Percentiles rank a stretch among this genome's conserved stretches.
These are phyloP conservation scores for Netelia melanura DNA, from an alignment of 2,888 invertebrate genomes.

Conservation along the genomic window DNA sequence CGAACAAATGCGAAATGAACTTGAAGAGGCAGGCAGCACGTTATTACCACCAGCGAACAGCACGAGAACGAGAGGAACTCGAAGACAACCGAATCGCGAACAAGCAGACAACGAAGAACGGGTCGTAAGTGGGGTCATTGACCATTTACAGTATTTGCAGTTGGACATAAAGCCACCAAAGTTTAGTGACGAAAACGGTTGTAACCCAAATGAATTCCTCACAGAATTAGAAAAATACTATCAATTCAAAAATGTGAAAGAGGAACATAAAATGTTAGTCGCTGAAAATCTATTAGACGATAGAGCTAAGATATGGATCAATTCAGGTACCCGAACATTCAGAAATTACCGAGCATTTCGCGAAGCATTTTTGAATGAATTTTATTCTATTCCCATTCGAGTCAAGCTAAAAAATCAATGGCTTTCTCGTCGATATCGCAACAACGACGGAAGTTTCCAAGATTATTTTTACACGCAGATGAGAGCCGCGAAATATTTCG, in stretches of 20 bases:
- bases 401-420: background rate
- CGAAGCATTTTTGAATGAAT: background rate
- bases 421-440: background rate
- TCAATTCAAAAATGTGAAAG: background rate
- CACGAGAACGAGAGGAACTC: background rate
- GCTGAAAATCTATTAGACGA: background rate
- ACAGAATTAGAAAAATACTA: background rate
- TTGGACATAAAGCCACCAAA: conserved; percentile 41
- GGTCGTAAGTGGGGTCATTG: conserved; percentile 4
- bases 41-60: too few species aligned
- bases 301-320: background rate
- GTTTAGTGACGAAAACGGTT: background rate
- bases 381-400: background rate
- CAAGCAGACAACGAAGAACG: too few species aligned
- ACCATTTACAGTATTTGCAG: conserved; percentile 9
- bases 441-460: background rate
- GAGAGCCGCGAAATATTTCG: background rate
- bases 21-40: too few species aligned
- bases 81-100: too few species aligned
- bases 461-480: background rate
- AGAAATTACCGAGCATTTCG: background rate
- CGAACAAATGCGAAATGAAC: too few species aligned
- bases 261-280: background rate
- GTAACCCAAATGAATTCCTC: background rate
- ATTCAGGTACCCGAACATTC: background rate